Conservation (phyloP, 1,140 invertebrate species). For the Belonocnema kinseyi region DNA sequence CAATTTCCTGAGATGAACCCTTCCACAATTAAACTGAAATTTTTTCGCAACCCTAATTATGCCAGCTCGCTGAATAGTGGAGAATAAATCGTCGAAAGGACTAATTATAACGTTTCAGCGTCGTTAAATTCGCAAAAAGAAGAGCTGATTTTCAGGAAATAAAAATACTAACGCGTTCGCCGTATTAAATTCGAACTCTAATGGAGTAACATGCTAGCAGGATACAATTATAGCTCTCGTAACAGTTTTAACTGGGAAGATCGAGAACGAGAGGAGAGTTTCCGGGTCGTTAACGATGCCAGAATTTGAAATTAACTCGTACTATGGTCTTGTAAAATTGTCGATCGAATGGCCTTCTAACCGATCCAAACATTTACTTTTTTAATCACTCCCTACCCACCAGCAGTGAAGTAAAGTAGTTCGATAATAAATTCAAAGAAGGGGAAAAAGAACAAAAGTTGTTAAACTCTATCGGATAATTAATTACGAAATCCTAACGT, state of each 20-base stretch:
- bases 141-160: constrained; percentile 12
- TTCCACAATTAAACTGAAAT: background rate
- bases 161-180: constrained; percentile 23
- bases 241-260: constrained; percentile 28
- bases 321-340: constrained; percentile 28
- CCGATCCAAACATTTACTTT: background rate
- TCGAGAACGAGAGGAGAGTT: constrained; percentile 26
- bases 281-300: constrained; percentile 19
- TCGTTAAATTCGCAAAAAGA: background rate
- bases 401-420: background rate
- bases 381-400: background rate
- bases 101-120: constrained; percentile 23
- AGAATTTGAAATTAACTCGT: constrained; percentile 26
- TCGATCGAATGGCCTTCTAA: constrained; percentile 17
- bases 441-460: too few relatives aligned
- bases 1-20: constrained; percentile 6
- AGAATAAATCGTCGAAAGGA: constrained; percentile 17
- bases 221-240: constrained; percentile 28
- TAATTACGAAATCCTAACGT: too few relatives aligned
- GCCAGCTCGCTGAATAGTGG: constrained; percentile 4
- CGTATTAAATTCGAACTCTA: constrained; percentile 25
- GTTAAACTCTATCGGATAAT: too few relatives aligned
- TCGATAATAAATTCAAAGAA: background rate
- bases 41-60: background rate
- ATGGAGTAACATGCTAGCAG: constrained; percentile 23